Evolutionary conservation across 2,888 invertebrate species (phyloP), one percentile per base, ranked within the genome.

Genomic region (Cheilosia soror): DNA sequence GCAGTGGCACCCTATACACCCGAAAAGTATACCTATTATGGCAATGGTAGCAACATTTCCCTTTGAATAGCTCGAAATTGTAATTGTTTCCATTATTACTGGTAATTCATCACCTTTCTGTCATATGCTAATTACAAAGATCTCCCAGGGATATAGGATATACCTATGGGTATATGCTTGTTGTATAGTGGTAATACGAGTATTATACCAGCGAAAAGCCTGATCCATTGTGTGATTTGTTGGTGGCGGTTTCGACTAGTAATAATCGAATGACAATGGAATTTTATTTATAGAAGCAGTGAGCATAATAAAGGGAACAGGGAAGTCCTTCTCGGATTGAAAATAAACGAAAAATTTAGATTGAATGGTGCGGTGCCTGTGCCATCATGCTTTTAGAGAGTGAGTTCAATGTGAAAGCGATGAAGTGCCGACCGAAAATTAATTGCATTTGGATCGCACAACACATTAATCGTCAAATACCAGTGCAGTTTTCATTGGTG

Each of bases 21-120:
- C 15, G 2, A 44, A 40, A 60, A 29, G 2, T 1, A 2, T 20
- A 20, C 2, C 0, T 20, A 20, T 20, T 20, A 37, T 25, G 27
- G 44, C 42, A 60, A 47, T 49, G 63, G 25, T 11, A 55, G 49
- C 29, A 51, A 57, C 25, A 37, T 66, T 62, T 76, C 60, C 71
- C 65, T 72, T 57, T 79, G 57, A 62, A 66, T 66, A 47, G 66
- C 60, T 76, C 72, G 58, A 68, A 77, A 85, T 81, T 85, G 72
- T 81, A 85, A 85, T 85, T 81, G 71, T 85, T 85, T 62, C 85
- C 81, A 77, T 77, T 81, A 85, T 77, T 72, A 63, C 81, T 72
- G 55, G 81, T 62, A 81, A 85, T 85, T 85, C 85, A 85, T 85
- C 85, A 85, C 85, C 72, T 85, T 85, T 85, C 76, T 81, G 85